Percentiles rank a stretch among this genome's conserved stretches.
Evolutionary conservation across 2,113 vertebrate genomes (phyloP).

Genomic region (Callaeas wilsoni): DNA sequence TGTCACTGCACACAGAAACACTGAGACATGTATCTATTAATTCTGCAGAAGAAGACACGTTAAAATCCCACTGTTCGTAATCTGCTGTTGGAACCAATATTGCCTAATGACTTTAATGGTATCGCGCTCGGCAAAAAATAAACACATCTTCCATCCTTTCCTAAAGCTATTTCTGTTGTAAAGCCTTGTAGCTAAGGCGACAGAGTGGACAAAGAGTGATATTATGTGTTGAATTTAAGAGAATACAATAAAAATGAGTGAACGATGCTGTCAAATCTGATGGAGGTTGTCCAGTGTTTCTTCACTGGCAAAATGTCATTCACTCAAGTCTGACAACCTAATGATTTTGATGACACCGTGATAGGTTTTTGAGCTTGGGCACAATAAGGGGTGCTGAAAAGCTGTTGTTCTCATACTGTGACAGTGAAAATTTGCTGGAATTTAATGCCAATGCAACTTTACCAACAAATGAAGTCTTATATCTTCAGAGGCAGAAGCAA

Average conservation of each 20-base stretch:
- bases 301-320: background rate
- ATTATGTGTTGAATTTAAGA: background rate
- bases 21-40: background rate
- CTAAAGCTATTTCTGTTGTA: slow-evolving; percentile 1
- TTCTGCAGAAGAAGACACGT: background rate
- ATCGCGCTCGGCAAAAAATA: slow-evolving; percentile 4
- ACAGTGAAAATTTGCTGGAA: background rate
- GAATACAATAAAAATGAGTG: background rate
- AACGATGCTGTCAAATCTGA: background rate
- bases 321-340: background rate
- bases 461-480: background rate
- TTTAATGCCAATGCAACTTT: background rate
- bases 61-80: background rate
- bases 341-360: background rate
- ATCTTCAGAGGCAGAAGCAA: background rate
- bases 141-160: slow-evolving; percentile 35
- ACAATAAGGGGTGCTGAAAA: background rate
- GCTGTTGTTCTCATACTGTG: background rate
- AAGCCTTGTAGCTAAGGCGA: background rate
- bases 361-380: background rate
- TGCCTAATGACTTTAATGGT: slow-evolving; percentile 21
- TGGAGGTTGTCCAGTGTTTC: background rate
- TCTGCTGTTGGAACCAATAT: background rate
- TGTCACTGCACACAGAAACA: background rate
- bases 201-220: background rate